Conservation (phyloP, 1,140 invertebrate species). For the Drosophila bocqueti region DNA sequence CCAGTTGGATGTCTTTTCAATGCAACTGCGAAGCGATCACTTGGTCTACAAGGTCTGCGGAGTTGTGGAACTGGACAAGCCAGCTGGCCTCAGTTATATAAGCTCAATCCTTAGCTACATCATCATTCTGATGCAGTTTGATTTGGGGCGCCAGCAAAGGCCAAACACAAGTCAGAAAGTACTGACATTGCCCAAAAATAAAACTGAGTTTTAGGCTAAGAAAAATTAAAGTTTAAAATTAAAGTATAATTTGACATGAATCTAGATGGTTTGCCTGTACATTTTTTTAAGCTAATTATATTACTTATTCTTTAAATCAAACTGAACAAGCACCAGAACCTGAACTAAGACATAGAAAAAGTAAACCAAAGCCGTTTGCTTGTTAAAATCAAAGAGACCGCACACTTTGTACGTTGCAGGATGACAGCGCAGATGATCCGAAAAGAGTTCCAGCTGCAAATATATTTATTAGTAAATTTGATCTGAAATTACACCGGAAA, state of each 20-base stretch:
- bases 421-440: slow-evolving; percentile 35
- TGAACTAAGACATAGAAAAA: slow-evolving; percentile 40
- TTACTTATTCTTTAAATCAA: slow-evolving; percentile 43
- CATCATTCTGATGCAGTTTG: slow-evolving; percentile 70
- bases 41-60: slow-evolving; percentile 52
- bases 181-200: not conserved
- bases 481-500: not conserved
- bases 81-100: slow-evolving; percentile 48
- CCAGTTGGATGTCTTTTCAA: slow-evolving; percentile 53
- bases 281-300: not conserved
- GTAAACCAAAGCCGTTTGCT: slow-evolving; percentile 32
- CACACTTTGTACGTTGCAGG: slow-evolving; percentile 31
- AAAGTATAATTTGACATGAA: not conserved
- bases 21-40: slow-evolving; percentile 25
- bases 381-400: slow-evolving; percentile 39
- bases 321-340: slow-evolving; percentile 42
- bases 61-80: slow-evolving; percentile 31
- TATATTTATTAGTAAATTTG: too few relatives aligned
- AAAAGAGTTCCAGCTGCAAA: slow-evolving; percentile 37
- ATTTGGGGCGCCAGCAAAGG: slow-evolving; percentile 24
- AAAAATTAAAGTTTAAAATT: not conserved
- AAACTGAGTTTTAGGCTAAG: not conserved
- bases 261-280: not conserved
- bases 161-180: not conserved
- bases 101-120: slow-evolving; percentile 43